Base-by-base conservation (phyloP, 2,888 invertebrate genomes). In the Helleia helle region DNA sequence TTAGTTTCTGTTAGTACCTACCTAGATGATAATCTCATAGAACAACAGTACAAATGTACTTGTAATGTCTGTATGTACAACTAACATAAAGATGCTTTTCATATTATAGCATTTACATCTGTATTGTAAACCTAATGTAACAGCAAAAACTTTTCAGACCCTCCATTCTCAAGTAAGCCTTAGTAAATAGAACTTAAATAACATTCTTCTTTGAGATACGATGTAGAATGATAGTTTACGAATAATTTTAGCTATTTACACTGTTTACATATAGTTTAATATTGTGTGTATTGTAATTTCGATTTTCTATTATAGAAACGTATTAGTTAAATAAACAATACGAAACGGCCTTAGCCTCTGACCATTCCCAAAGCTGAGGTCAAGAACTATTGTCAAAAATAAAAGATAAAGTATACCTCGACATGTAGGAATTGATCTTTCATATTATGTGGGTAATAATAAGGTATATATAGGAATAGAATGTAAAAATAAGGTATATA, bases 331-430 rank as follows among this genome's bases (percentile, higher is more conserved):
- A 74, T 69, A 65, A 72, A 67, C 56, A 66, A 68, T 65, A 59
- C 65, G 56, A 57, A 50, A 51, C 51, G 60, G 65, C 65, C 70
- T 72, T 67, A 64, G 58, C 62, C 58, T 56, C 43, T 38, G 31
- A 24, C 40, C 59, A 55, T 59, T 64, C 58, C 54, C 52, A 58
- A 56, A 44, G 49, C 49, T 54, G 67, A 67, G 76, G 72, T 74
- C 76, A 72, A n/a, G 56, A 62, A 55, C 58, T 59, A 73, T 75
- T 73, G 74, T 75, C 49, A 41, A 43, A 43, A 55, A 57, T 59
- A 58, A 60, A 55, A 56, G 52, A 48, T 54, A 46, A 43, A 60
- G 46, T 43, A 36, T 57, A 52, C 41, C 36, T 43, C 56, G 65
- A 62, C 54, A n/a, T n/a, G n/a, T n/a, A n/a, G n/a, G n/a, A n/a